Conservation (phyloP, 2,888 invertebrate species). For the Caradrina kadenii region DNA sequence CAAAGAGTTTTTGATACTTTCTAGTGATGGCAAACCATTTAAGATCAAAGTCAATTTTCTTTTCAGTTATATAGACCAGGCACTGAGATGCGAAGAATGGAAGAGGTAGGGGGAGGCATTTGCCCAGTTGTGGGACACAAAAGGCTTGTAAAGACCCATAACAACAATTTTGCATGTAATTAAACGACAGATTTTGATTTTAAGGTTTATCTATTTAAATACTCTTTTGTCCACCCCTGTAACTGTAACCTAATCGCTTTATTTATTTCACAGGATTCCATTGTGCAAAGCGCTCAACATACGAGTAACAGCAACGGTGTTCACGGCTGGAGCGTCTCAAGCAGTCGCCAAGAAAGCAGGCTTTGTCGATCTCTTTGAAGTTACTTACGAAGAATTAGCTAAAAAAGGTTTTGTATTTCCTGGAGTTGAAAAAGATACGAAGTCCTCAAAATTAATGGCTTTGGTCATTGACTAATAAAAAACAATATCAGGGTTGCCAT, state of each 20-base stretch:
- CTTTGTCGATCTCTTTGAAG: slow-evolving; percentile 81
- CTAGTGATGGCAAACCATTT: too few relatives aligned
- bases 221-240: too few relatives aligned
- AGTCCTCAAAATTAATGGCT: slow-evolving; percentile 86
- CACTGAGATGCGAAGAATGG: too few relatives aligned
- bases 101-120: too few relatives aligned
- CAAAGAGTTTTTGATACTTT: slow-evolving; percentile 14
- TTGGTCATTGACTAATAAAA: slow-evolving; percentile 72
- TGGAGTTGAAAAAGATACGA: slow-evolving; percentile 81
- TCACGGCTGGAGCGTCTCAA: slow-evolving; percentile 89
- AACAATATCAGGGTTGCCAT: slow-evolving; percentile 7
- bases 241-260: not conserved
- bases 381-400: slow-evolving; percentile 86
- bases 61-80: too few relatives aligned
- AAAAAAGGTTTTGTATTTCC: slow-evolving; percentile 82
- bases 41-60: too few relatives aligned
- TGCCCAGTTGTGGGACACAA: too few relatives aligned
- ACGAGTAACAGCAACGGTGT: slow-evolving; percentile 87
- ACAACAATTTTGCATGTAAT: too few relatives aligned
- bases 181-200: too few relatives aligned
- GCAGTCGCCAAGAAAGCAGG: slow-evolving; percentile 87
- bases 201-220: too few relatives aligned
- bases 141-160: too few relatives aligned
- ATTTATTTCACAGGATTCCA: slow-evolving; percentile 79
- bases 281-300: slow-evolving; percentile 87